These are phyloP conservation scores for Heliconius hortense DNA, from an alignment of 2,888 invertebrate genomes.

Conservation along the genomic window DNA sequence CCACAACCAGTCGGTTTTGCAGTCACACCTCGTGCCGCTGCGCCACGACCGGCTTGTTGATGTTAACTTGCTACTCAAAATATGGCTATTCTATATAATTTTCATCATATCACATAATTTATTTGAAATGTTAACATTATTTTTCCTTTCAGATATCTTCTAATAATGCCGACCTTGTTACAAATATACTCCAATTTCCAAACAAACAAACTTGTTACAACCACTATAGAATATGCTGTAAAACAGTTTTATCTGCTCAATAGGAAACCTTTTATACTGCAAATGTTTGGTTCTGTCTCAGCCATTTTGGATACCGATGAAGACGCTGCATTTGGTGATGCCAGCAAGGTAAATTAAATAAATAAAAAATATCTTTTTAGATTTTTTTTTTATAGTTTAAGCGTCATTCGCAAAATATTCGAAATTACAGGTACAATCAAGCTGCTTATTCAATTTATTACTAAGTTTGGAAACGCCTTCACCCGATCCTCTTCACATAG, in stretches of 20 bases:
- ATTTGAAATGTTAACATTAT: not conserved
- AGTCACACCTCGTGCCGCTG: too few species aligned
- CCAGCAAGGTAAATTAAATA: slow-evolving; percentile 92
- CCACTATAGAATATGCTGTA: slow-evolving; percentile 98
- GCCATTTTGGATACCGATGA: slow-evolving; percentile 97
- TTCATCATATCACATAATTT: too few species aligned
- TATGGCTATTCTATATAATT: too few species aligned
- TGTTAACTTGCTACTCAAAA: too few species aligned
- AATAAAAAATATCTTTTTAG: not conserved
- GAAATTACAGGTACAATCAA: slow-evolving; percentile 88
- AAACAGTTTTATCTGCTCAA: slow-evolving; percentile 99
- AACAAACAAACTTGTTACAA: slow-evolving; percentile 96
- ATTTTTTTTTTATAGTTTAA: too few species aligned
- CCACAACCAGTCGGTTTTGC: too few species aligned
- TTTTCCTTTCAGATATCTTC: slow-evolving; percentile 86
- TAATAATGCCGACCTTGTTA: slow-evolving; percentile 98
- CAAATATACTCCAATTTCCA: slow-evolving; percentile 99
- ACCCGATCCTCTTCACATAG: slow-evolving; percentile 96
- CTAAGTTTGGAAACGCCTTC: slow-evolving; percentile 96
- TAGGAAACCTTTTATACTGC: slow-evolving; percentile 98
- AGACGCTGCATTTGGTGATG: slow-evolving; percentile 93
- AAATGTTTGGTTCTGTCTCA: slow-evolving; percentile 99
- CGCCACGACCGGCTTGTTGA: too few species aligned
- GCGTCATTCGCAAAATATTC: too few species aligned
- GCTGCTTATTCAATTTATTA: slow-evolving; percentile 94